These are phyloP conservation scores for Hirtodrosophila duncani DNA, from an alignment of 2,888 invertebrate genomes.

Conservation along the genomic window DNA sequence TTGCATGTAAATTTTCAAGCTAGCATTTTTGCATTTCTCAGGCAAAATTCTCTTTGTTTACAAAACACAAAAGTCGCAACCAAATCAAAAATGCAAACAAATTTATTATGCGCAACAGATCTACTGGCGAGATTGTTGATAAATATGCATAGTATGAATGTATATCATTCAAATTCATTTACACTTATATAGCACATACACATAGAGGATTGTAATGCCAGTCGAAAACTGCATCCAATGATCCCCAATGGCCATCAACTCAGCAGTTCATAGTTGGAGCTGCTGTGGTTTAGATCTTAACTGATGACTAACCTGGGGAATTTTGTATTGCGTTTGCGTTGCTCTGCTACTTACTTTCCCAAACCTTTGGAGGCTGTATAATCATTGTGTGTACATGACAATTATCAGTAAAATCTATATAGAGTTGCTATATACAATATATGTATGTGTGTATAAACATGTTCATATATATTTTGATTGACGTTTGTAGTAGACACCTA, in stretches of 20 bases:
- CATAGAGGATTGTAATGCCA: not conserved
- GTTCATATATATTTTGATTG: slow-evolving; percentile 3
- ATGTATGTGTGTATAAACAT: not conserved
- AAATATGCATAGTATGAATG: too few relatives aligned
- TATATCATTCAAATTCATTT: not conserved
- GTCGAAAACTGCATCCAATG: slow-evolving; percentile 2
- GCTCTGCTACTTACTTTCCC: slow-evolving; percentile 19
- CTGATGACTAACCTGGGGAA: slow-evolving; percentile 44
- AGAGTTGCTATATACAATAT: not conserved
- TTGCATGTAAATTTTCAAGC: slow-evolving; percentile 1
- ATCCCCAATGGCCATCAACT: slow-evolving; percentile 8
- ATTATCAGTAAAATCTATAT: slow-evolving; percentile 34
- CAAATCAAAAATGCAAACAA: slow-evolving; percentile 14
- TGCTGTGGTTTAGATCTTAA: slow-evolving; percentile 10
- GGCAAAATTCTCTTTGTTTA: slow-evolving; percentile 8
- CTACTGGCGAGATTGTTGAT: slow-evolving; percentile 26
- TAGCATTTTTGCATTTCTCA: not conserved
- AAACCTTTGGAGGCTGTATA: slow-evolving; percentile 1
- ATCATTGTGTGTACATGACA: slow-evolving; percentile 24
- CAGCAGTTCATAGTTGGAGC: not conserved
- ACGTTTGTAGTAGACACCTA: slow-evolving; percentile 11
- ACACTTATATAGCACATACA: not conserved
- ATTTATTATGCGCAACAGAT: slow-evolving; percentile 8
- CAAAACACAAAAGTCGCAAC: too few relatives aligned
- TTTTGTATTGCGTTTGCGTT: slow-evolving; percentile 34